Conservation (phyloP, 2,888 invertebrate genomes). For the Cryptosula pallasiana region DNA sequence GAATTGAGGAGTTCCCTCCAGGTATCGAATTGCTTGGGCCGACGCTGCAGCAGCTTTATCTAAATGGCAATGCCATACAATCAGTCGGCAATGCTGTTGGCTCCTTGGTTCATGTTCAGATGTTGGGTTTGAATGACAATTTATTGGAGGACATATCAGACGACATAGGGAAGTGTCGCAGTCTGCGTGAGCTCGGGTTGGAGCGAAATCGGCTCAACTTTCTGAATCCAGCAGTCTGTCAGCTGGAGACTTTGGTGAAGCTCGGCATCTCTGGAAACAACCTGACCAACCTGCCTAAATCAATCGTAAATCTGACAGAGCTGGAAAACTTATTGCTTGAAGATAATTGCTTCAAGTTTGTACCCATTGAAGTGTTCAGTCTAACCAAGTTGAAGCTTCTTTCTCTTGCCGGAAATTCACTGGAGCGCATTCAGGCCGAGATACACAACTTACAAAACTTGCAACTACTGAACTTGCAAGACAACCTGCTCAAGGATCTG, state of each 20-base stretch:
- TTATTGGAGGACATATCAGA: conserved; percentile 36
- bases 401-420: conserved; percentile 23
- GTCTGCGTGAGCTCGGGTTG: conserved; percentile 1
- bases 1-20: not conserved
- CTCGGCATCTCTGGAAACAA: conserved; percentile 25
- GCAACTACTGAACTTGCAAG: conserved; percentile 10
- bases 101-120: conserved; percentile 35
- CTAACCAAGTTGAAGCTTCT: conserved; percentile 31
- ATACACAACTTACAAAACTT: conserved; percentile 67
- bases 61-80: conserved; percentile 41
- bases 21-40: not conserved
- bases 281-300: conserved; percentile 23
- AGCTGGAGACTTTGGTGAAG: conserved; percentile 37
- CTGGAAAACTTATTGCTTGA: conserved; percentile 11
- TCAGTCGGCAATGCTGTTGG: conserved; percentile 36
- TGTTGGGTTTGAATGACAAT: conserved; percentile 44
- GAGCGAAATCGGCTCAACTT: conserved; percentile 26
- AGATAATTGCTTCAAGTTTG: conserved; percentile 17
- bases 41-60: conserved; percentile 32
- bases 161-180: conserved; percentile 33
- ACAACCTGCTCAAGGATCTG: conserved; percentile 16
- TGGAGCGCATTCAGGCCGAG: conserved; percentile 54
- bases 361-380: conserved; percentile 17
- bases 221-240: conserved; percentile 41
- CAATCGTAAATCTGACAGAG: conserved; percentile 16